Percentiles rank a stretch among this genome's conserved stretches.
phyloP scores from a whole-genome alignment of 2,888 invertebrate species.

The Acanthopleura granulata region DNA sequence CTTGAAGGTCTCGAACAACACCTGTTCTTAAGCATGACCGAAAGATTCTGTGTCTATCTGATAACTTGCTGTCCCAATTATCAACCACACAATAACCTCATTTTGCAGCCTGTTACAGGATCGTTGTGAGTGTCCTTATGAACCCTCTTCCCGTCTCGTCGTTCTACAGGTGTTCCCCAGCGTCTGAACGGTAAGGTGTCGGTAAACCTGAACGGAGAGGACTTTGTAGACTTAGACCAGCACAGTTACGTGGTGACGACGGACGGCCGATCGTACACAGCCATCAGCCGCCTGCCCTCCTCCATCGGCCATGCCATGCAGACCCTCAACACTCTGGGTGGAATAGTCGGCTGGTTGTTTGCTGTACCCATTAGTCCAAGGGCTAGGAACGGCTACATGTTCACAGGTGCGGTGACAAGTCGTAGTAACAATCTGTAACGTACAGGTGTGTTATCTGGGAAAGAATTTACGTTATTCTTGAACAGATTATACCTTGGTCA shows the following conservation, averaged over 20 bases:
- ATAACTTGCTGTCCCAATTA: no score
- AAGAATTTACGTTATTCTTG: no score
- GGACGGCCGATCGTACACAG: conserved; percentile 78
- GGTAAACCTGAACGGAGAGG: conserved; percentile 84
- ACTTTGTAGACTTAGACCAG: conserved; percentile 82
- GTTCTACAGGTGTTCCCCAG: conserved; percentile 79
- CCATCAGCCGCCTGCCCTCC: conserved; percentile 84
- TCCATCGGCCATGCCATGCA: conserved; percentile 85
- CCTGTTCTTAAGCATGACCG: no score
- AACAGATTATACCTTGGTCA: no score
- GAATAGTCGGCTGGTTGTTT: conserved; percentile 93
- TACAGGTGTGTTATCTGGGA: no score
- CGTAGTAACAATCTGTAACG: no score
- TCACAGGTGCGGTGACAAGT: conserved; percentile 65
- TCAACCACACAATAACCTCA: no score
- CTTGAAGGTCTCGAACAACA: no score
- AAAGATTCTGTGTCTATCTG: no score
- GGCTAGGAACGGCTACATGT: conserved; percentile 89
- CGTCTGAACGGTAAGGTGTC: conserved; percentile 90
- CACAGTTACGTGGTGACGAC: conserved; percentile 91
- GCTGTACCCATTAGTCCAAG: conserved; percentile 81
- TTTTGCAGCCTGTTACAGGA: no score
- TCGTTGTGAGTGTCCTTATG: no score
- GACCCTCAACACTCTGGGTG: conserved; percentile 85
- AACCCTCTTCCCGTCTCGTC: no score